Base-by-base conservation (phyloP, 2,797 vertebrate species). In the Chelon auratus region DNA sequence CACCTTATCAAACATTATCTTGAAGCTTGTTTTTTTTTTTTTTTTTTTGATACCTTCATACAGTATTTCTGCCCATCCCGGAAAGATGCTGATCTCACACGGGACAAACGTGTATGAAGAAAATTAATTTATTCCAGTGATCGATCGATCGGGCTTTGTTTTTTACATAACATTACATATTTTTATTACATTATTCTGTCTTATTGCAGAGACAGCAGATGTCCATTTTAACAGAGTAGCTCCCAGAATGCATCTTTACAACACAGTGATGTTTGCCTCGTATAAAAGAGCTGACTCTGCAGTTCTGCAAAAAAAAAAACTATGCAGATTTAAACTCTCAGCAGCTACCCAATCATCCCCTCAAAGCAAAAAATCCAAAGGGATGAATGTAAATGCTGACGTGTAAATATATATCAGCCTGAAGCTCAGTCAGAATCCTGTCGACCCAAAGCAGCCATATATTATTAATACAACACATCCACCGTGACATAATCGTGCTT, bases 191-290 rank as follows among this genome's bases (percentile, higher is more conserved):
- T 13, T 40, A 40, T 11, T 40, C 39, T 40, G 39, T 40, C 39
- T 2, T 40, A 1, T 12, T 3, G 9, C 12, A 22, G 18, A 18
- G 18, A 39, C 22, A 42, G 4, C 18, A 9, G 18, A 33, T 33
- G 30, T 33, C 43, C 39, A 36, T 53, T 60, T 47, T 22, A 55
- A 24, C 13, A 68, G 6, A 18, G 10, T 14, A 26, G 9, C 42
- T 42, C 48, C 10, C 65, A 60, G 30, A 40, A 42, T 45, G 26
- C 54, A 70, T 66, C 54, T 66, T 60, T 58, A 62, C 52, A 33
- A 12, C 47, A 53, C 1, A 30, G 22, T 12, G 10, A 33, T 33
- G 30, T 33, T 33, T 33, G 30, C 30, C 30, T 33, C 4, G 9
- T 17, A 5, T 3, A 5, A 57, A 65, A 61, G 2, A 26, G 43